Percentiles rank a stretch among this genome's conserved stretches.
Conservation (phyloP, 53 echinoderm and acorn worm species). For the Paracentrotus lividus region DNA sequence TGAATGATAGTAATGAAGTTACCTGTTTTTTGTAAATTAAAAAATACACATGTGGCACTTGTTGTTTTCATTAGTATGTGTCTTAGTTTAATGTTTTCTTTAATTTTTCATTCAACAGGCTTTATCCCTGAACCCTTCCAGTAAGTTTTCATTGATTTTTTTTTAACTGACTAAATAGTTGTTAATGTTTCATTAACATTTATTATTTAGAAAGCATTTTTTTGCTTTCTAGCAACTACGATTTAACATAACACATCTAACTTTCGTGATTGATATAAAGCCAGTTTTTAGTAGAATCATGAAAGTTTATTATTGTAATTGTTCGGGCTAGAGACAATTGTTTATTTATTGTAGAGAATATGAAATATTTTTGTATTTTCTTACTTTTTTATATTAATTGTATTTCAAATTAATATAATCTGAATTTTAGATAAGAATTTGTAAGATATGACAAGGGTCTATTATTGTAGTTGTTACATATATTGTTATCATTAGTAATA, state of each 20-base stretch:
- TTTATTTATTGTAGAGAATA: neutral
- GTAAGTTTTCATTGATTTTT: slow-evolving; percentile 12
- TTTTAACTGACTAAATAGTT: neutral
- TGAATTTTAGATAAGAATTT: too few species aligned
- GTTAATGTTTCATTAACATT: neutral
- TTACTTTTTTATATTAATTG: neutral
- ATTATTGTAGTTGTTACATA: too few species aligned
- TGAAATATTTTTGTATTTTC: neutral
- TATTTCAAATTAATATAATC: too few species aligned
- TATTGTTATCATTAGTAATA: too few species aligned
- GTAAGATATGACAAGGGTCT: too few species aligned
- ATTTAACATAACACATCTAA: too few species aligned
- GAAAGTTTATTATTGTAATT: neutral
- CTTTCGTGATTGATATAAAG: too few species aligned
- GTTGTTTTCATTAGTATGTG: too few species aligned
- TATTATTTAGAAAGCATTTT: neutral
- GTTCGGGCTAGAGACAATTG: neutral
- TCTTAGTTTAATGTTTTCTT: neutral
- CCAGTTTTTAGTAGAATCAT: neutral
- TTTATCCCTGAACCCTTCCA: slow-evolving; percentile 23
- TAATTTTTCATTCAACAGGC: neutral
- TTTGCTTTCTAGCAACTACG: too few species aligned
- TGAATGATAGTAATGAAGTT: too few species aligned
- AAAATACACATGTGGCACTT: too few species aligned
- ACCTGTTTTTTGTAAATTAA: too few species aligned